Conservation (phyloP, 2,113 vertebrate species). For the Phrynosoma platyrhinos region DNA sequence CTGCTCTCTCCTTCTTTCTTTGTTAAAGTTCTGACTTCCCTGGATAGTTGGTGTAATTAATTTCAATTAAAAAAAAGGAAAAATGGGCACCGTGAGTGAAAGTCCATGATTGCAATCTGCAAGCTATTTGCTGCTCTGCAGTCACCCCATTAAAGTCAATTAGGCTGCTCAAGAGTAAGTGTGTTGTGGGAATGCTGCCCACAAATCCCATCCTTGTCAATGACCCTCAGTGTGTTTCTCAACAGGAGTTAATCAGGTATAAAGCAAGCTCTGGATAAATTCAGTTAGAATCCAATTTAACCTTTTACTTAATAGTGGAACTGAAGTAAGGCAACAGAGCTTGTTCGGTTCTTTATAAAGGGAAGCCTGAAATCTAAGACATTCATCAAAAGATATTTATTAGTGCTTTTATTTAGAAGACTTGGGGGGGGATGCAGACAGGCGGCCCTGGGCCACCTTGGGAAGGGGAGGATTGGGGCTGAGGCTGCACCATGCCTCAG, state of each 20-base stretch:
- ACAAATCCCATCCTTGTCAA: neutral
- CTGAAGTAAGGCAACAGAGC: neutral
- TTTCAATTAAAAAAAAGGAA: neutral
- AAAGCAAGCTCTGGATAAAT: neutral
- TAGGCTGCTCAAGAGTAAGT: neutral
- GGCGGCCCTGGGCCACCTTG: no score
- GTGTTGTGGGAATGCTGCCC: neutral
- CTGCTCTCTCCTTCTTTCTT: neutral
- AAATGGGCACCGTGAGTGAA: neutral
- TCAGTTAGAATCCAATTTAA: neutral
- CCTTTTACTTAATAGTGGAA: neutral
- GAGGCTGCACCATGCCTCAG: no score
- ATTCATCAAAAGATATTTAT: neutral
- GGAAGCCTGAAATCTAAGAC: neutral
- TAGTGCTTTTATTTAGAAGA: no score
- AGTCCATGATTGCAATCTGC: neutral
- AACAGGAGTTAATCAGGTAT: neutral
- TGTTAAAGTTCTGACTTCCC: accelerated
- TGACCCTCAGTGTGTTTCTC: neutral
- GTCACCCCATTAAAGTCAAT: neutral
- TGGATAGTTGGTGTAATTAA: neutral
- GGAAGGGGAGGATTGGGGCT: no score
- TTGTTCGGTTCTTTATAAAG: neutral
- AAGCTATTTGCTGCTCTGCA: neutral
- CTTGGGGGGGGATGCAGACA: no score